Base-by-base conservation (phyloP, 2,888 invertebrate species). In the Tyria jacobaeae region DNA sequence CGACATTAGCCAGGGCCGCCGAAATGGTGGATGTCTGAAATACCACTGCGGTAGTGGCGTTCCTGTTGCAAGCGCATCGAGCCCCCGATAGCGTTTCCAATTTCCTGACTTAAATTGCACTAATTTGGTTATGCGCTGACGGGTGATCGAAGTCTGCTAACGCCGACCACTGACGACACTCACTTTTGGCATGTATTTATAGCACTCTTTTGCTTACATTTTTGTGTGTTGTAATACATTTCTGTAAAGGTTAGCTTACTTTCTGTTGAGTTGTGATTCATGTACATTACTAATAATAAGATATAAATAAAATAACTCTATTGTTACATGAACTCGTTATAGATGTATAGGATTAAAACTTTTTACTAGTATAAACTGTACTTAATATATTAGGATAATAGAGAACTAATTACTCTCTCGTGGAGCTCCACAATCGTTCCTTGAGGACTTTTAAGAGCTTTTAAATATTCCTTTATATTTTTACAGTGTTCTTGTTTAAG, bases 61-160 rank as follows among this genome's bases (percentile, higher is more conserved):
- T 87, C 88, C 83, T 80, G 86, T 81, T 87, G 89, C 87, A 87
- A 80, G 86, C 82, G 88, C 88, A 89, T 80, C 86, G 89, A 83
- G 84, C 87, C 86, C 85, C 87, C 89, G 91, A 91, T 92, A 92
- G 88, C 89, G 88, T 88, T 92, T 89, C 91, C 94, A 92, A 94
- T 93, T 93, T 93, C 94, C 93, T 91, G 92, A 91, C 91, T 91
- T 90, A 92, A 92, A 93, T 94, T 93, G 92, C 90, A 91, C 91
- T 92, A 94, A 94, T 93, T 94, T 89, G 89, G 91, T 91, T 92
- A 91, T 91, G 87, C 85, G 84, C 88, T 90, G 92, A 89, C 90
- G 89, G 87, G 81, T 90, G 89, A 91, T 91, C 89, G 90, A 89
- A 90, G 86, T 83, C 83, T 85, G 81, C 85, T 84, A 83, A 85